These are phyloP conservation scores for Drosophila subobscura DNA, from an alignment of 1,140 invertebrate genomes.

Conservation along the genomic window DNA sequence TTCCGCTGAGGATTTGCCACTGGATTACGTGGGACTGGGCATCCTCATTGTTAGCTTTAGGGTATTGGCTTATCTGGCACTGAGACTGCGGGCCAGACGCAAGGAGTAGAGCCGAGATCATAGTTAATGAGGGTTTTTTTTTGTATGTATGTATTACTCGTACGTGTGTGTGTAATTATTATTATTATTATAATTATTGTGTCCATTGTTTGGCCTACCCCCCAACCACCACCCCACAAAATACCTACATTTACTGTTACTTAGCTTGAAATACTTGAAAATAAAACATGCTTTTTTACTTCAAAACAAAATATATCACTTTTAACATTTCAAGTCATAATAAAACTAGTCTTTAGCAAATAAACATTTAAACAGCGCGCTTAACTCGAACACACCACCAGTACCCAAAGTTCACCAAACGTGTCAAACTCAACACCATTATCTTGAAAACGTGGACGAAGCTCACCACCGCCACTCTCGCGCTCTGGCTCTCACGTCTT, in stretches of 20 bases:
- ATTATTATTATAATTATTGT: conserved; percentile 38
- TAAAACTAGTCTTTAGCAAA: neutral
- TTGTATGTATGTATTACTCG: conserved; percentile 2
- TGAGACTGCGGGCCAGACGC: conserved; percentile 87
- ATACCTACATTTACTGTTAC: conserved; percentile 20
- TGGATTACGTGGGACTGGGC: conserved; percentile 89
- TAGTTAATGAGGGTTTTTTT: conserved; percentile 30
- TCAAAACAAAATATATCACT: neutral
- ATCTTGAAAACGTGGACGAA: too few species aligned
- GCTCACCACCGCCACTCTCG: conserved; percentile 16
- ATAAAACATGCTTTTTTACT: conserved; percentile 30
- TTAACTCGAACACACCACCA: neutral
- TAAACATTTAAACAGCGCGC: conserved; percentile 26
- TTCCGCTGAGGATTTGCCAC: conserved; percentile 88
- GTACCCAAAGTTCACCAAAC: neutral
- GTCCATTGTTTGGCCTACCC: conserved; percentile 37
- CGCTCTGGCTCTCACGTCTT: neutral
- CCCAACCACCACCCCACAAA: conserved; percentile 26
- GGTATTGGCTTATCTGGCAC: conserved; percentile 89
- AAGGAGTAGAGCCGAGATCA: conserved; percentile 58
- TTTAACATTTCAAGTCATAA: neutral
- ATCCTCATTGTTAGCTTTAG: conserved; percentile 90
- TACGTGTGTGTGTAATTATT: conserved; percentile 6
- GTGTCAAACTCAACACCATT: neutral
- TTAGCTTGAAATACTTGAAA: conserved; percentile 12